phyloP scores from a whole-genome alignment of 2,888 invertebrate genomes.

The Lasioglossum oenotherae region DNA sequence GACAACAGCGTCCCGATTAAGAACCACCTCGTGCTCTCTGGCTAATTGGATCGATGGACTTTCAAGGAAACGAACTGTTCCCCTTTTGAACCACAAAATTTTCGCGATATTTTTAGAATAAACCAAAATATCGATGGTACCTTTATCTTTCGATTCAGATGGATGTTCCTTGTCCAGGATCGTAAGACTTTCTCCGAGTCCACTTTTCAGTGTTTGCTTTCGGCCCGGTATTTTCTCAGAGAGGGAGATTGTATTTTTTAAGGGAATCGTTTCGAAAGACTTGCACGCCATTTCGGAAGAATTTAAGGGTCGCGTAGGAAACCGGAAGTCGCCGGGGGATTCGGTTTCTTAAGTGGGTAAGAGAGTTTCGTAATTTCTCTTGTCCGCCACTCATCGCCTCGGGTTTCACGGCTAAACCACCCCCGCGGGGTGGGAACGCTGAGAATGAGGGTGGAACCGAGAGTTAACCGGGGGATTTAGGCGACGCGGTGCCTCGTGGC shows the following conservation, averaged over 20 bases:
- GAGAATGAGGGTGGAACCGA: constrained; percentile 15
- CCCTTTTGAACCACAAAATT: background rate
- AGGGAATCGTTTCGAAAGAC: background rate
- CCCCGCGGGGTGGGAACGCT: constrained; percentile 28
- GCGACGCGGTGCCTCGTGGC: constrained; percentile 14
- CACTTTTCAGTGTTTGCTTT: background rate
- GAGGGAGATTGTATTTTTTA: background rate
- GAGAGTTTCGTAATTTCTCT: constrained; percentile 75
- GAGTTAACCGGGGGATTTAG: constrained; percentile 47
- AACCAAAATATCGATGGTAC: background rate
- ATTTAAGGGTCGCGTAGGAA: background rate
- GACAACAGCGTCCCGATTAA: background rate
- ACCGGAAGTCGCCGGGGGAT: background rate
- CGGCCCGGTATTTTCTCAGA: background rate
- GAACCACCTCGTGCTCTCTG: background rate
- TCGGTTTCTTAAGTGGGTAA: constrained; percentile 63
- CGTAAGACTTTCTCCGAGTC: background rate
- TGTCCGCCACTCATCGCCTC: constrained; percentile 68
- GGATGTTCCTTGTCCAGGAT: background rate
- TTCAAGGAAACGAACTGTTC: background rate
- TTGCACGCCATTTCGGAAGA: background rate
- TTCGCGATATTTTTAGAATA: background rate
- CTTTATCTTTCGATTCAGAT: background rate
- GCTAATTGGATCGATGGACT: background rate
- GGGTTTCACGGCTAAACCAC: constrained; percentile 54